These are phyloP conservation scores for Rhagoletis zephyria DNA, from an alignment of 1,140 invertebrate species.

Conservation along the genomic window DNA sequence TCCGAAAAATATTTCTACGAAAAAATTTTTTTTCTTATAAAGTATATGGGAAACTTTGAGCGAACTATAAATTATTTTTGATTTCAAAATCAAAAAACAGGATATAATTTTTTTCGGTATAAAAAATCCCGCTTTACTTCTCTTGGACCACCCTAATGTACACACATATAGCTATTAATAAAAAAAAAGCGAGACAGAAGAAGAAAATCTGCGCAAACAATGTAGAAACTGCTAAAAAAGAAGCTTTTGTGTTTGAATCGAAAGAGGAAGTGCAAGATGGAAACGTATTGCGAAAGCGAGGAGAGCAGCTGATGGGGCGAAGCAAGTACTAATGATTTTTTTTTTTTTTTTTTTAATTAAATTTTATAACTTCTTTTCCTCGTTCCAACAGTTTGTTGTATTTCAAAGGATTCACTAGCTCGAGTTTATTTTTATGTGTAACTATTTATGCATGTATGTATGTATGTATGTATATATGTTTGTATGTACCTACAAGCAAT, in stretches of 20 bases:
- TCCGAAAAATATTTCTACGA: too few relatives aligned
- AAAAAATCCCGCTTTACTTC: too few relatives aligned
- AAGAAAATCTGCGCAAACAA: neutral
- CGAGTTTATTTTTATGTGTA: neutral
- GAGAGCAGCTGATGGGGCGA: neutral
- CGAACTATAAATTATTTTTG: too few relatives aligned
- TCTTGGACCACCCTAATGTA: too few relatives aligned
- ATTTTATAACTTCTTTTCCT: neutral
- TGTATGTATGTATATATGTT: too few relatives aligned
- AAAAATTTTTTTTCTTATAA: too few relatives aligned
- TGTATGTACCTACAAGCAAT: too few relatives aligned
- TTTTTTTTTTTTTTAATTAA: neutral
- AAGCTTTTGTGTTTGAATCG: neutral
- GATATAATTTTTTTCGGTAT: too few relatives aligned
- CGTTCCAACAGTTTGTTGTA: neutral
- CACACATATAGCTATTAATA: neutral
- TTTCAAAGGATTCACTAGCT: neutral
- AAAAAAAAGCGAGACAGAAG: neutral
- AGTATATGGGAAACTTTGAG: too few relatives aligned
- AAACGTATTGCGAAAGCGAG: neutral
- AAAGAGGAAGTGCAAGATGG: neutral
- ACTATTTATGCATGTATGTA: too few relatives aligned
- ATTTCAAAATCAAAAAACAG: too few relatives aligned
- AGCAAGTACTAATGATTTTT: neutral
- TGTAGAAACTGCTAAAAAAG: neutral